Evolutionary conservation across 53 echinoderm and acorn worm species (phyloP).

Genomic region (Paracentrotus lividus): DNA sequence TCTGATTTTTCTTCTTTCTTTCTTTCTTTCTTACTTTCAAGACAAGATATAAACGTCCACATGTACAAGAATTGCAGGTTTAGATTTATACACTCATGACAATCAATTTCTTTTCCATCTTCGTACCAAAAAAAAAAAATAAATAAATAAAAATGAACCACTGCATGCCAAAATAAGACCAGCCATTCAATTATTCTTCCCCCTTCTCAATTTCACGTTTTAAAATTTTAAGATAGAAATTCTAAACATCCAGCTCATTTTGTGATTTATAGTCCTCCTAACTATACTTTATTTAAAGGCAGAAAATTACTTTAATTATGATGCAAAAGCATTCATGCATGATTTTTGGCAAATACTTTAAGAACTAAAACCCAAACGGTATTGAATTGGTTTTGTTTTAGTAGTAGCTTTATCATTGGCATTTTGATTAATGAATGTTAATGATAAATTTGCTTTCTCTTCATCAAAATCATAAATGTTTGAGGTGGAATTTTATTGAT

Average conservation of each 20-base stretch:
- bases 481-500: not conserved
- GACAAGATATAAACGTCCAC: slow-evolving; percentile 63
- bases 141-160: not conserved
- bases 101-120: slow-evolving; percentile 59
- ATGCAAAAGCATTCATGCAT: slow-evolving; percentile 34
- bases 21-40: slow-evolving; percentile 61
- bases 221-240: not conserved
- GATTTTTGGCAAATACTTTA: slow-evolving; percentile 33
- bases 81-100: slow-evolving; percentile 64
- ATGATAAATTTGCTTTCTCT: not conserved
- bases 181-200: slow-evolving; percentile 16
- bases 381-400: too few species aligned
- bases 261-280: not conserved
- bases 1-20: slow-evolving; percentile 60
- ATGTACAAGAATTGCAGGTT: slow-evolving; percentile 69
- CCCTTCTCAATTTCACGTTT: not conserved
- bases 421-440: not conserved
- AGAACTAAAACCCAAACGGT: not conserved
- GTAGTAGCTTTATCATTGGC: not conserved
- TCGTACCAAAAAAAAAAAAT: slow-evolving; percentile 55
- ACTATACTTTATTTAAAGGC: not conserved
- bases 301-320: not conserved
- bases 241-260: slow-evolving; percentile 4
- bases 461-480: not conserved
- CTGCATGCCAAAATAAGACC: slow-evolving; percentile 52